Conservation (phyloP, 2,113 vertebrate genomes). For the Coregonus clupeaformis region DNA sequence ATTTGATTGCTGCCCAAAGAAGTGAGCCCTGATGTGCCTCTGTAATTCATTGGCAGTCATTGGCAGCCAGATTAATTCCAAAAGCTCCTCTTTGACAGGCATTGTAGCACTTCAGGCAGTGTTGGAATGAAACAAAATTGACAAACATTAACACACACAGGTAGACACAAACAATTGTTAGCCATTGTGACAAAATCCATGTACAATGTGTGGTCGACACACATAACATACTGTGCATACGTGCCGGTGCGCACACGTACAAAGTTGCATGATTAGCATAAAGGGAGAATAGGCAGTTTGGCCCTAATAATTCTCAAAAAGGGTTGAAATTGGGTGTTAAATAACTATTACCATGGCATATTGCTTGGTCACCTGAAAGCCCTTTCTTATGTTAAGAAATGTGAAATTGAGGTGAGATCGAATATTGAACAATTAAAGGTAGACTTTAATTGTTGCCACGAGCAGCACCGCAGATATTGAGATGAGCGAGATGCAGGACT, state of each 20-base stretch:
- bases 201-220: neutral
- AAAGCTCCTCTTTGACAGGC: slow-evolving; percentile 20
- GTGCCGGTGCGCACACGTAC: neutral
- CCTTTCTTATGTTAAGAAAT: neutral
- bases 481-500: no score
- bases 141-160: neutral
- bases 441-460: no score
- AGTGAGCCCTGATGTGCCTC: neutral
- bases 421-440: neutral
- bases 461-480: no score
- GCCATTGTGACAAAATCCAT: neutral
- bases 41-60: slow-evolving; percentile 9
- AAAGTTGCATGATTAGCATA: neutral
- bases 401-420: neutral
- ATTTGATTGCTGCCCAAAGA: slow-evolving; percentile 1
- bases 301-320: neutral
- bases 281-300: neutral
- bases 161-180: neutral
- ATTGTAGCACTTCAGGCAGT: slow-evolving; percentile 12
- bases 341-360: slow-evolving; percentile 6
- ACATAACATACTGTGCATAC: neutral
- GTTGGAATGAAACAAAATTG: slow-evolving; percentile 13
- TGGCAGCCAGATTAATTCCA: slow-evolving; percentile 26
- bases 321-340: slow-evolving; percentile 13
- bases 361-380: slow-evolving; percentile 10